Conservation (phyloP, 1,140 invertebrate genomes). For the Drepana arcuata region DNA sequence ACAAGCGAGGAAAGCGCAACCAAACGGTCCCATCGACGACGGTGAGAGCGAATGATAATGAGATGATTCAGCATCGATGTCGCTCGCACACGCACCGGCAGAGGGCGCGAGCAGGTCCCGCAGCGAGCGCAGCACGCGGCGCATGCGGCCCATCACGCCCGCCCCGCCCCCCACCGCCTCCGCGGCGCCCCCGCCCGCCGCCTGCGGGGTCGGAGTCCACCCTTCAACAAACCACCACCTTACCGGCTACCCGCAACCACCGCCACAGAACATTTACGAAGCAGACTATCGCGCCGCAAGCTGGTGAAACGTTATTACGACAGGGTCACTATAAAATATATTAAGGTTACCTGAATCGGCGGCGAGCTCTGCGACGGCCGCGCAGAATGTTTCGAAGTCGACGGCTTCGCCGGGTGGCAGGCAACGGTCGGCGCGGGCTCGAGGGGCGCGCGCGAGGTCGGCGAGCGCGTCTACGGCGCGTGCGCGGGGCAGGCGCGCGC, state of each 20-base stretch:
- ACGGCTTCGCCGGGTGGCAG: conserved; percentile 36
- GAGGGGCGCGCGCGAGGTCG: conserved; percentile 40
- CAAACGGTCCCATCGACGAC: no score
- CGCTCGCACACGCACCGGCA: conserved; percentile 50
- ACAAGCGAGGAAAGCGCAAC: no score
- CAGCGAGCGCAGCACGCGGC: conserved; percentile 55
- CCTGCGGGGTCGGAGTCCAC: conserved; percentile 2
- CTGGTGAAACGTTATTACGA: neutral
- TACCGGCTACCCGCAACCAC: conserved; percentile 2
- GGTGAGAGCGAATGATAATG: no score
- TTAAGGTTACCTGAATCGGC: conserved; percentile 46
- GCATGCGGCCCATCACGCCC: conserved; percentile 46
- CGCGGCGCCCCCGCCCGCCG: conserved; percentile 8
- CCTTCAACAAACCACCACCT: conserved; percentile 29
- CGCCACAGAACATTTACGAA: no score
- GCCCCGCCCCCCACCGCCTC: conserved; percentile 13
- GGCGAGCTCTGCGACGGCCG: conserved; percentile 72
- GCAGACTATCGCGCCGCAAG: neutral
- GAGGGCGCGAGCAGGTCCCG: conserved; percentile 44
- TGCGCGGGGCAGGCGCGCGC: conserved; percentile 27
- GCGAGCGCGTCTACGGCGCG: conserved; percentile 40
- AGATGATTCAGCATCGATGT: no score
- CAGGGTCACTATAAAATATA: neutral
- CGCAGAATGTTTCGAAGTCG: conserved; percentile 74
- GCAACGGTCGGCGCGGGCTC: conserved; percentile 34